phyloP scores from a whole-genome alignment of 2,888 invertebrate genomes.

The Choristoneura rosaceana region DNA sequence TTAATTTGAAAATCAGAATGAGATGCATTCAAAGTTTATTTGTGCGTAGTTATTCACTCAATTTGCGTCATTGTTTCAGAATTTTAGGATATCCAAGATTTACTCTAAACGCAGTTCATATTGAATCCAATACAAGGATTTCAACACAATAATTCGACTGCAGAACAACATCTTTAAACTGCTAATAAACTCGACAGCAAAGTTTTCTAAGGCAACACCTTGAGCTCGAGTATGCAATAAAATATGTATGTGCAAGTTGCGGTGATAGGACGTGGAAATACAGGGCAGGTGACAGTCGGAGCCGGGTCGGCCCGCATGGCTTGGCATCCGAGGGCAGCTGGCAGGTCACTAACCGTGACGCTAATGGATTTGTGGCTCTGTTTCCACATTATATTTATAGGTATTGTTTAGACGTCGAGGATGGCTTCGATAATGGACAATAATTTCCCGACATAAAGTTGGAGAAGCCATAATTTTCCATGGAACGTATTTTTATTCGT shows the following conservation, averaged over 20 bases:
- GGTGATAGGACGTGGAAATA: slow-evolving; percentile 26
- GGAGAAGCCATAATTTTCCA: slow-evolving; percentile 8
- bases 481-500: neutral
- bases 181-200: neutral
- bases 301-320: slow-evolving; percentile 47
- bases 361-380: slow-evolving; percentile 60
- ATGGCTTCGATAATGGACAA: neutral
- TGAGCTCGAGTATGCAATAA: neutral
- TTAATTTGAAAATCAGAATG: slow-evolving; percentile 16
- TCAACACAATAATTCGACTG: neutral
- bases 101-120: too few species aligned
- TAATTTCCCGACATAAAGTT: neutral
- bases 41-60: neutral
- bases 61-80: neutral
- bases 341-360: slow-evolving; percentile 66
- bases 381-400: slow-evolving; percentile 30
- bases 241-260: slow-evolving; percentile 23
- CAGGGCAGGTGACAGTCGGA: slow-evolving; percentile 35
- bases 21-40: neutral
- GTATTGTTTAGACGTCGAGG: slow-evolving; percentile 2
- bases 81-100: too few species aligned
- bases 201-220: slow-evolving; percentile 5
- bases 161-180: neutral
- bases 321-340: slow-evolving; percentile 63
- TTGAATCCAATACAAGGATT: neutral